A percentile compares a stretch with the other conserved stretches of the same genome.
Conservation (phyloP, 37 sponge, comb jelly and placozoan genomes). For the Ephydatia muelleri region DNA sequence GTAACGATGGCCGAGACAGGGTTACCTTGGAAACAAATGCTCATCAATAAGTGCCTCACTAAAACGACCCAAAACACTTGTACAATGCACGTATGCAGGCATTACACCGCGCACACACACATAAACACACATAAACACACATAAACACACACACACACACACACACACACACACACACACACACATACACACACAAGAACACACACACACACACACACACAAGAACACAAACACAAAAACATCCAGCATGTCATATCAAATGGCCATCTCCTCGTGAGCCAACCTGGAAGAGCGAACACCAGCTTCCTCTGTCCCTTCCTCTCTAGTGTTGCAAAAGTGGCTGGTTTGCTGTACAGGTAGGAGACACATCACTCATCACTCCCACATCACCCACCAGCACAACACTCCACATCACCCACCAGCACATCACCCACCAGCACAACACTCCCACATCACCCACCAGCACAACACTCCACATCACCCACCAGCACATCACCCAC, state of each 20-base stretch:
- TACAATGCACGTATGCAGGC: not conserved
- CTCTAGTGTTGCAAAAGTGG: slow-evolving; percentile 90
- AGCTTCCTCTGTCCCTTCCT: slow-evolving; percentile 62
- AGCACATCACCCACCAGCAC: too few species aligned
- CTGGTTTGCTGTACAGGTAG: slow-evolving; percentile 82
- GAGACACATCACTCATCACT: not conserved
- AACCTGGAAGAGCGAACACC: slow-evolving; percentile 95
- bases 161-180: slow-evolving; percentile 3
- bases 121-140: not conserved
- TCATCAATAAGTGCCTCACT: not conserved
- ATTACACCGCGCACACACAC: not conserved
- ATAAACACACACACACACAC: not conserved
- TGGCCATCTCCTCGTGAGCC: not conserved
- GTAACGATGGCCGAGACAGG: slow-evolving; percentile 96
- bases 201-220: slow-evolving; percentile 11
- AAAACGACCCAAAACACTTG: too few species aligned
- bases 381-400: too few species aligned
- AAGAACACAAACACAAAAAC: not conserved
- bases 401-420: too few species aligned
- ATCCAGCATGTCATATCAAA: not conserved
- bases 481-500: too few species aligned
- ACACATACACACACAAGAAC: not conserved
- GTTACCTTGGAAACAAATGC: slow-evolving; percentile 66
- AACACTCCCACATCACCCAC: too few species aligned
- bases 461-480: too few species aligned